Evolutionary conservation across 1,140 invertebrate genomes (phyloP), one percentile per base, ranked within the genome.

Genomic region (Cydia amplana): DNA sequence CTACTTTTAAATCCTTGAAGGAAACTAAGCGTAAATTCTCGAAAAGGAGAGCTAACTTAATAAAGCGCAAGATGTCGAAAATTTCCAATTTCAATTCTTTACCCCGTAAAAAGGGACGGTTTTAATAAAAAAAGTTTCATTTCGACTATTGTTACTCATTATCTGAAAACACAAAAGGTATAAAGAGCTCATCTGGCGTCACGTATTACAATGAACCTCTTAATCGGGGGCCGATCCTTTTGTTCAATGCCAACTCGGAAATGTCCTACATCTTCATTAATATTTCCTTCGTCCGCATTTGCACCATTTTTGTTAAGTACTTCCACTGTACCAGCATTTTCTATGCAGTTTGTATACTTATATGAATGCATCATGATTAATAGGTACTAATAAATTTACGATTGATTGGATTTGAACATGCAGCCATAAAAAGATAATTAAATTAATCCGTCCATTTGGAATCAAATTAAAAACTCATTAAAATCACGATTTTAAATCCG

Each of bases 231-330:
- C 79, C 78, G 60, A 28, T 72, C 60, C 77, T 73, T 85, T 90
- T 87, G 84, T 90, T 86, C 85, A 74, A 73, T 75, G 67, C 77
- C 80, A 82, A 87, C 82, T 86, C 72, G 79, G 78, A 78, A 83
- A 83, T 88, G 85, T 88, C 82, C 60, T 86, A 88, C 88, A 87
- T 87, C 87, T 90, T 87, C 87, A 88, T 90, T 88, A 88, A 90
- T 88, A 87, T 86, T 87, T 87, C 84, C 84, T 75, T 75, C 67
- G 80, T 75, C 14, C 12, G 43, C 43, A 18, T 18, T 55, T 18
- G 51, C 5, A 55, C 51, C 14, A 14, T 55, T 55, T 55, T 18
- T 55, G n/a, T 79, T 78, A 81, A 78, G 77, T 75, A 72, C 74
- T 74, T 46, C 40, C 43, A 46, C 16, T 46, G 43, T 46, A 46